phyloP scores from a whole-genome alignment of 2,797 vertebrate species.

The Halcyon leucocephala region DNA sequence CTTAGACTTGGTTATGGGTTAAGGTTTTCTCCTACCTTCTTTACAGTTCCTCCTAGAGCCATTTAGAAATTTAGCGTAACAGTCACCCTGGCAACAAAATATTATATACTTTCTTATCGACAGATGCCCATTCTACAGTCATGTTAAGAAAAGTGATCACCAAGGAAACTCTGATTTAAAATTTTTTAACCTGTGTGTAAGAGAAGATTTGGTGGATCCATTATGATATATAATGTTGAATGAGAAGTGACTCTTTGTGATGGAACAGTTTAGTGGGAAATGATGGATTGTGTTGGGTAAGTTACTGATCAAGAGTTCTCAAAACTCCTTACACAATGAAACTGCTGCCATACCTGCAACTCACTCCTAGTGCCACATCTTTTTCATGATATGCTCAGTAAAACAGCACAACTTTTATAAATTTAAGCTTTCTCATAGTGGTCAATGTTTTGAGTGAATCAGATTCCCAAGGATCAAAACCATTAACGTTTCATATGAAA shows the following conservation, averaged over 20 bases:
- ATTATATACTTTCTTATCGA: neutral
- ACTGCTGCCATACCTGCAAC: rapidly evolving
- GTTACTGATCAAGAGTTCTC: neutral
- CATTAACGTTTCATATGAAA: neutral
- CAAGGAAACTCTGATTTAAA: neutral
- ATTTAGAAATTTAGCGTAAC: neutral
- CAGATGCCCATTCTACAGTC: neutral
- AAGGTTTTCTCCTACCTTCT: neutral
- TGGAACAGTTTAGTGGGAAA: neutral
- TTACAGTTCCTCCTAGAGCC: neutral
- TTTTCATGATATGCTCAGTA: neutral
- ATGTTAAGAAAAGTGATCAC: neutral
- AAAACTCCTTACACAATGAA: neutral
- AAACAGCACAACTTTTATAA: neutral
- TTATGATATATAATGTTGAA: neutral
- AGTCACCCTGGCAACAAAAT: neutral
- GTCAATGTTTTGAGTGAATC: neutral
- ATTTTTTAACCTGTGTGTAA: neutral
- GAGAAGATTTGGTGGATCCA: neutral
- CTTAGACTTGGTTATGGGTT: neutral
- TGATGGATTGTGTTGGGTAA: neutral
- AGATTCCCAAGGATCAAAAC: neutral
- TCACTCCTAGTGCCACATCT: neutral
- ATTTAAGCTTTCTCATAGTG: neutral
- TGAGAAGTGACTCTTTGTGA: neutral